Percentiles rank a stretch among this genome's conserved stretches.
These are phyloP conservation scores for Eulemur macaco DNA, from an alignment of 2,113 vertebrate species.

Conservation along the genomic window DNA sequence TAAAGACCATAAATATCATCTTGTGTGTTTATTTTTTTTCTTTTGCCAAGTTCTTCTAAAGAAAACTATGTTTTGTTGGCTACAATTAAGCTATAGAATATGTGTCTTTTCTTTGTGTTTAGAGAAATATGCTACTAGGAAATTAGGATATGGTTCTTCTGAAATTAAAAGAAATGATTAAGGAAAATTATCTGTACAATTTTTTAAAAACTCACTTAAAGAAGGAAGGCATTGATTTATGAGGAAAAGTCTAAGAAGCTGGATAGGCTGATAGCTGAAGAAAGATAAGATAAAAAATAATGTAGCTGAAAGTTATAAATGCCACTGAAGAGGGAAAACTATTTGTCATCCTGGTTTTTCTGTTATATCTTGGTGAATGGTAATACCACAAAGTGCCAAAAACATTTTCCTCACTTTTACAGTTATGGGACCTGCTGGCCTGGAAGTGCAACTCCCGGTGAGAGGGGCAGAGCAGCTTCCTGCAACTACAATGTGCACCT, in stretches of 20 bases:
- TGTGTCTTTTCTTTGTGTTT: background rate
- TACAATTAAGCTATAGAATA: background rate
- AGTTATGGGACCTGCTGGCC: background rate
- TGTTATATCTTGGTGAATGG: background rate
- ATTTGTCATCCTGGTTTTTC: background rate
- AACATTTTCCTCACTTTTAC: background rate
- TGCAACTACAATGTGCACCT: background rate
- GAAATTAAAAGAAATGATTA: background rate
- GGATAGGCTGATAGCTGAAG: background rate
- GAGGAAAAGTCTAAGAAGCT: background rate
- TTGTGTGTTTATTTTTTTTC: background rate
- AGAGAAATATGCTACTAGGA: background rate
- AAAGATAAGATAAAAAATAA: background rate
- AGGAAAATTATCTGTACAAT: background rate
- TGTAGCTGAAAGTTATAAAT: background rate
- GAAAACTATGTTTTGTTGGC: background rate
- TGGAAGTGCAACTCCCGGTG: background rate
- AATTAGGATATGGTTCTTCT: background rate
- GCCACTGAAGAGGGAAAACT: background rate
- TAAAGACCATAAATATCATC: background rate
- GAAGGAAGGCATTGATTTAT: background rate
- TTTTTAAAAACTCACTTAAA: background rate
- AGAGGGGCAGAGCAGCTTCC: background rate
- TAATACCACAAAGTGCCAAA: background rate
- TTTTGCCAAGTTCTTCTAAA: background rate